Base-by-base conservation (phyloP, 2,888 invertebrate species). In the Troglohyphantes excavatus region DNA sequence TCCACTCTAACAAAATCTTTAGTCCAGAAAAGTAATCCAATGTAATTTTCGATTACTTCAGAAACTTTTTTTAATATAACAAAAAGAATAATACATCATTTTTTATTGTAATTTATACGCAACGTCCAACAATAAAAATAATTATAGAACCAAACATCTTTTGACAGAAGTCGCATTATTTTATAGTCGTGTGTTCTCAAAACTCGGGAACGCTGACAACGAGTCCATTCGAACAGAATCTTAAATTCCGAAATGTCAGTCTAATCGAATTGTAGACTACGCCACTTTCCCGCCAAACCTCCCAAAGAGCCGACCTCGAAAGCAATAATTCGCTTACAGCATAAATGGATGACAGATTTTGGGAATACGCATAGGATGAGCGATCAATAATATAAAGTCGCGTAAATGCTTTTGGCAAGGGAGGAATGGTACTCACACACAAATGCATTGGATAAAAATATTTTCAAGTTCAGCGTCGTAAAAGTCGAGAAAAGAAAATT, bases 301-400 rank as follows among this genome's bases (percentile, higher is more conserved):
- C 0, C 23, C 46, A 21, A 21, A 23, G n/a, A 43, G n/a, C 23
- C 46, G 53, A 83, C 26, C 17, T 61, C 63, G 83, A 61, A 63
- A 65, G 43, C 73, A 67, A 68, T 68, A 79, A 81, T 81, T 81
- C 68, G 53, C 46, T 81, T 81, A 81, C 46, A 17, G 68, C 43
- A 21, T 68, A 53, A 68, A 53, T n/a, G 79, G 79, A 67, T 53
- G 67, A 68, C 46, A 53, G 46, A 72, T 53, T 72, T 46, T n/a
- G 27, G 21, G 53, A 73, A 73, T 26, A 43, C 73, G 53, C 73
- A 23, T 7, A 59, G 26, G 43, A n/a, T 19, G 29, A 26, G 11
- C 43, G 39, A 78, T 72, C 72, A 72, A 72, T 72, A 72, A 72
- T 53, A 53, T 19, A 72, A 72, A 72, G 23, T 72, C 72, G 5